phyloP scores from a whole-genome alignment of 2,797 vertebrate species.

The Semotilus atromaculatus region DNA sequence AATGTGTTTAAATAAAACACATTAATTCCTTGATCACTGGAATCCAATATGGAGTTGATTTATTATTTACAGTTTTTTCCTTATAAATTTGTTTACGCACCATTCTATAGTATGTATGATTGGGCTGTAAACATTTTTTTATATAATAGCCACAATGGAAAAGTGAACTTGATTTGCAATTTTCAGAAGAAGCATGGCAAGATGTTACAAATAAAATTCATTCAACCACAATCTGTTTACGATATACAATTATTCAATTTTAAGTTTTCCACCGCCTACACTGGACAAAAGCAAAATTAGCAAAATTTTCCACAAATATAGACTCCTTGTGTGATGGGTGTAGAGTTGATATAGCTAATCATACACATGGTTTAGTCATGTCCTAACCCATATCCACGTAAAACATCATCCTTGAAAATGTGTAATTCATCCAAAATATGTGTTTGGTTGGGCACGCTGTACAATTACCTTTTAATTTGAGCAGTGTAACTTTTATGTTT shows the following conservation, averaged over 20 bases:
- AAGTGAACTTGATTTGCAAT: not conserved
- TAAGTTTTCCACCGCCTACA: not conserved
- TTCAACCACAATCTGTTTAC: not conserved
- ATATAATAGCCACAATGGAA: not conserved
- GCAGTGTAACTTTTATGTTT: too few relatives aligned
- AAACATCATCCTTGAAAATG: too few relatives aligned
- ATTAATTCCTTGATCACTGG: too few relatives aligned
- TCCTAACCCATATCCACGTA: not conserved
- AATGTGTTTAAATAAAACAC: too few relatives aligned
- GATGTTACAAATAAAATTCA: conserved; percentile 10
- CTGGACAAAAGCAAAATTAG: not conserved
- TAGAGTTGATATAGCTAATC: not conserved
- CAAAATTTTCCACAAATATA: not conserved
- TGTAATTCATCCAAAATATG: too few relatives aligned
- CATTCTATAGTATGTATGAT: too few relatives aligned
- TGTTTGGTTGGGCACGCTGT: too few relatives aligned
- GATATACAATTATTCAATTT: not conserved
- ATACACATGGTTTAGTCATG: not conserved
- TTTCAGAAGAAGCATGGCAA: not conserved
- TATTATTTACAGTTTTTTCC: too few relatives aligned
- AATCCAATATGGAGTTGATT: too few relatives aligned
- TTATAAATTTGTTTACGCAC: too few relatives aligned
- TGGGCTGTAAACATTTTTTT: too few relatives aligned
- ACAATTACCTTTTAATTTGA: too few relatives aligned
- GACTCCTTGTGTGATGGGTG: not conserved